Evolutionary conservation across 2,888 invertebrate species (phyloP), one percentile per base, ranked within the genome.

Genomic region (Mythimna lalbum): DNA sequence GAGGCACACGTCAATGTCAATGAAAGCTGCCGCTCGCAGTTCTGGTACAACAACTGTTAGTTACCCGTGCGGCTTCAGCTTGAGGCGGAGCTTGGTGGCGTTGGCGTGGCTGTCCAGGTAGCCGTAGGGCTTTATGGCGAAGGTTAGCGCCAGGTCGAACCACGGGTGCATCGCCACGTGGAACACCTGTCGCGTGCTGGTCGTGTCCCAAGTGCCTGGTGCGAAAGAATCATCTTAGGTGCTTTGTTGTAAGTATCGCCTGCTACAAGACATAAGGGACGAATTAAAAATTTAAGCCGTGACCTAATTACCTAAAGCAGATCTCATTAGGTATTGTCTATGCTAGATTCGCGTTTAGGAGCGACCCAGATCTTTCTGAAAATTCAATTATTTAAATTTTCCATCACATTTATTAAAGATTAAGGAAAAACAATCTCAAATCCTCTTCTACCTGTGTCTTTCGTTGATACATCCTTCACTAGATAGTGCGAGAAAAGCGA

Each of bases 101-200:
- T 87, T 86, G 53, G 70, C 68, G 17, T 76, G 71, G 5, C 17
- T 7, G n/a, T 84, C 87, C 52, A 78, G 47, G 10, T 57, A 0
- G 31, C 27, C 21, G 81, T 76, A 86, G 39, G 78, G 80, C 39
- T 60, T 78, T 55, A 57, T 47, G 52, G 85, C 33, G 52, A 85
- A 65, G 52, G 73, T 36, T 36, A 72, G 50, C 66, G 79, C 85
- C 53, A 85, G 62, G 76, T 87, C 85, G 36, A 68, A 63, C 76
- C 75, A 79, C 19, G 80, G 80, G 50, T 84, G 82, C 74, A 76
- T 65, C 27, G 53, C 57, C 47, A 63, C 53, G 5, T 52, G 12
- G 1, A 23, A n/a, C 39, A 66, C 74, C 14, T 36, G 17, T 7
- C 84, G 82, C 7, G 70, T 39, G 31, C 47, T 66, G 33, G 10